Conservation (phyloP, 2,888 invertebrate species). For the Lasioglossum figueresi region DNA sequence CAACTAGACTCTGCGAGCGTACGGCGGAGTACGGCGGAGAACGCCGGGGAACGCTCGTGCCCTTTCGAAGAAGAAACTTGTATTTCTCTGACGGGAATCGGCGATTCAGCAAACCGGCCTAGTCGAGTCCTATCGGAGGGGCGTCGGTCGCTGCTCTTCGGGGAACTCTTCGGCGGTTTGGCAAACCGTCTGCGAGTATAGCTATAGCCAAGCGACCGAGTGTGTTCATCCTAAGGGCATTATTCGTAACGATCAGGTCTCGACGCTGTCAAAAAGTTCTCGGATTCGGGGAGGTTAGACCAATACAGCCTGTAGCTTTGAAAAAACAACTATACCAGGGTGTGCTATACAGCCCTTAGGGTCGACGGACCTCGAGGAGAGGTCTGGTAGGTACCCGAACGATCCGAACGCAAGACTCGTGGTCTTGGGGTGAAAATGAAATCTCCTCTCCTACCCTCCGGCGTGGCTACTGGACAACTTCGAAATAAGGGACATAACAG, state of each 20-base stretch:
- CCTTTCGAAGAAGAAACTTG: constrained; percentile 25
- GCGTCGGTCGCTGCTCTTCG: not conserved
- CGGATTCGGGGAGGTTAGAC: not conserved
- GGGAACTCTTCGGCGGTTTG: not conserved
- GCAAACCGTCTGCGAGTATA: not conserved
- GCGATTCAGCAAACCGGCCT: constrained; percentile 15
- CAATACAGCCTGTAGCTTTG: not conserved
- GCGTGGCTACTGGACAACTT: not conserved
- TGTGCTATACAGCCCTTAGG: not conserved
- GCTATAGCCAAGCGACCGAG: not conserved
- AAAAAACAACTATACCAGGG: not conserved
- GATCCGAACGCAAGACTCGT: not conserved
- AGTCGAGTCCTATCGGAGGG: not conserved
- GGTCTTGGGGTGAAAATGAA: not conserved
- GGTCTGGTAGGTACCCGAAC: not conserved
- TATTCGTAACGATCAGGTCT: not conserved
- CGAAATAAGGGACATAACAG: not conserved
- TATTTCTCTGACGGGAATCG: constrained; percentile 37
- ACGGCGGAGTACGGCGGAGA: constrained; percentile 28
- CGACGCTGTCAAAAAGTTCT: not conserved
- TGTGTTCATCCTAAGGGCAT: not conserved
- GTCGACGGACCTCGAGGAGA: not conserved
- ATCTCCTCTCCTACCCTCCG: not conserved
- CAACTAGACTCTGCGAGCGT: constrained; percentile 61
- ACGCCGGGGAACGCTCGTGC: constrained; percentile 34